Base-by-base conservation (phyloP, 1,140 invertebrate species). In the Euura saliciscinereae region DNA sequence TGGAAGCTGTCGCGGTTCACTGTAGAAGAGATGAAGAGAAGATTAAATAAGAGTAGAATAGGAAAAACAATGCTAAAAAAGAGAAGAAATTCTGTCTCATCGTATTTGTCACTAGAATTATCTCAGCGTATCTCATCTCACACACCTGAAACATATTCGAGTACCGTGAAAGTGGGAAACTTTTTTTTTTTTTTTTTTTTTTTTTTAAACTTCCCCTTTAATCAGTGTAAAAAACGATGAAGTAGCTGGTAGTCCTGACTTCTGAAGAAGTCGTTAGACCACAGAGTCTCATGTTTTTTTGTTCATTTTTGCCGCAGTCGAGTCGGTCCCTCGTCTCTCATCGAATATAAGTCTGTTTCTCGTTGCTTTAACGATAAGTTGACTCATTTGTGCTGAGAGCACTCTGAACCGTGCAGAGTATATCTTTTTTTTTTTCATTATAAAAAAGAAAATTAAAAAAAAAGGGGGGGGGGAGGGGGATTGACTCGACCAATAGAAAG, bases 401-500 rank as follows among this genome's bases (percentile, higher is more conserved):
- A 28, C 28, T 28, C 28, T 28, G 28, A 28, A 28, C 28, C 28
- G 28, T 28, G 28, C 28, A 28, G 28, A 28, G 28, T 28, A 28
- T 51, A 7, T 51, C 11, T 1, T 7, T 51, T 51, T 51, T 51
- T 7, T 51, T 51, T 51, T 7, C 46, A 51, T 51, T 11, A 51
- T 7, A 51, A 51, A 11, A 51, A 11, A 2, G 11, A 51, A 2
- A 2, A 51, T 7, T 51, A 51, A 51, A n/a, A n/a, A 7, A 51
- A 51, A 51, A 51, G n/a, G n/a, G n/a, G n/a, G n/a, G n/a, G n/a
- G n/a, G n/a, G n/a, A n/a, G n/a, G n/a, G n/a, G n/a, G n/a, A n/a
- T n/a, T n/a, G n/a, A n/a, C n/a, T n/a, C n/a, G n/a, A 59, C 51
- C 51, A 59, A 59, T 59, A n/a, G 51, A n/a, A 59, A 59, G 51